Percentiles rank a stretch among this genome's conserved stretches.
These are phyloP conservation scores for Microplitis manilae DNA, from an alignment of 2,888 invertebrate species.

Conservation along the genomic window DNA sequence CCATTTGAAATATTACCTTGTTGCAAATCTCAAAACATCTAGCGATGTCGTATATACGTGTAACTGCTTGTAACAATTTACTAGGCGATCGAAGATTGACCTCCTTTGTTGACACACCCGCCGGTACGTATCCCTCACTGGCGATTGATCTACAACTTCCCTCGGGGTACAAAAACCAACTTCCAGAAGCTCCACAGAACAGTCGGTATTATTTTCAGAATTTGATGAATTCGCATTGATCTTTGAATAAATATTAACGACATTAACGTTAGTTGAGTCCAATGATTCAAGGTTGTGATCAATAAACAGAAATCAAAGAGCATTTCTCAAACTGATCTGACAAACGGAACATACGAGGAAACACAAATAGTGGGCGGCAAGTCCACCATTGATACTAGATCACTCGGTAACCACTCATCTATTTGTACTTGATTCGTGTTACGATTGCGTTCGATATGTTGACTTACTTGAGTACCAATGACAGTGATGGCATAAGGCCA, in stretches of 20 bases:
- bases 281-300: neutral
- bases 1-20: neutral
- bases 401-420: constrained; percentile 33
- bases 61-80: constrained; percentile 31
- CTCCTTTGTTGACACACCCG: constrained; percentile 36
- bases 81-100: constrained; percentile 31
- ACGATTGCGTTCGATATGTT: constrained; percentile 32
- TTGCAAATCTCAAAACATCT: constrained; percentile 22
- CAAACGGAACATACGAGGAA: constrained; percentile 5
- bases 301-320: constrained; percentile 16
- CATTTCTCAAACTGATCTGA: constrained; percentile 8
- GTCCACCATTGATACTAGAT: constrained; percentile 20
- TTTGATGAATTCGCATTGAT: neutral
- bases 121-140: constrained; percentile 1
- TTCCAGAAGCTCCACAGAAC: constrained; percentile 9
- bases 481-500: constrained; percentile 22
- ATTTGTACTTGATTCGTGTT: constrained; percentile 29
- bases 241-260: neutral
- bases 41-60: constrained; percentile 26
- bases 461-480: constrained; percentile 19
- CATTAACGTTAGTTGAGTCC: neutral
- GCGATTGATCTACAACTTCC: constrained; percentile 19
- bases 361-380: constrained; percentile 18
- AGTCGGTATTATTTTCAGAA: neutral
- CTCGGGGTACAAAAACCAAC: neutral